Evolutionary conservation across 2,797 vertebrate species (phyloP).

Genomic region (Poeciliopsis paucimaculata): DNA sequence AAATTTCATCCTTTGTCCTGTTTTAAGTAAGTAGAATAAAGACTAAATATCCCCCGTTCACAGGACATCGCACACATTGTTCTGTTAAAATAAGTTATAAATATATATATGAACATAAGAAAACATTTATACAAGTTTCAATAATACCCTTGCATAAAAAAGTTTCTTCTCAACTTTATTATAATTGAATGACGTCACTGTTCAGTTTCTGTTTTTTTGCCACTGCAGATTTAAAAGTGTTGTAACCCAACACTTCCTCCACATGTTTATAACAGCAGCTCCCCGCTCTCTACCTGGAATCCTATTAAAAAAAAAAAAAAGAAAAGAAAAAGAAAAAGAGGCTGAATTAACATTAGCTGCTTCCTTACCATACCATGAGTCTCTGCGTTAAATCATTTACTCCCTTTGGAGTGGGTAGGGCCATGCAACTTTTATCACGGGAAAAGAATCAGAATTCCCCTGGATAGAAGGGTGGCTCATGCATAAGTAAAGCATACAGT

Average conservation of each 20-base stretch:
- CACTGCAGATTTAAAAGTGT: conserved; percentile 13
- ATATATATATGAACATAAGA: too few species aligned
- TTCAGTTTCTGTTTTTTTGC: too few species aligned
- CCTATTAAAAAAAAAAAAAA: conserved; percentile 21
- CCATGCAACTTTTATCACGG: conserved; percentile 82
- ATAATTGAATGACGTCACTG: not conserved
- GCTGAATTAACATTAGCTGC: conserved; percentile 89
- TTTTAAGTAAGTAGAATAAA: too few species aligned
- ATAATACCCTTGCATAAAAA: not conserved
- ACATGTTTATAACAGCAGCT: conserved; percentile 37
- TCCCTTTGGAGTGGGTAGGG: conserved; percentile 85
- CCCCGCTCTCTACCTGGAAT: conserved; percentile 58
- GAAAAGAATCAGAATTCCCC: conserved; percentile 84
- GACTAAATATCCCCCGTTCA: too few species aligned
- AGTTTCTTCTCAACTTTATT: not conserved
- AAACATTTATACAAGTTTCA: not conserved
- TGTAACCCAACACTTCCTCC: conserved; percentile 17
- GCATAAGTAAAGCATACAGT: conserved; percentile 87
- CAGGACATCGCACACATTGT: too few species aligned
- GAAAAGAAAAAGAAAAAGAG: conserved; percentile 31
- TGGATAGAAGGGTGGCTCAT: conserved; percentile 87
- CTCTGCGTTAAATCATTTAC: conserved; percentile 78
- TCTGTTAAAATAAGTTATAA: too few species aligned
- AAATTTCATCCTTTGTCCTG: too few species aligned
- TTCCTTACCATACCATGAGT: conserved; percentile 85